A percentile compares a stretch with the other conserved stretches of the same genome.
Evolutionary conservation across 2,797 vertebrate species (phyloP).

Genomic region (Darevskia mixta): DNA sequence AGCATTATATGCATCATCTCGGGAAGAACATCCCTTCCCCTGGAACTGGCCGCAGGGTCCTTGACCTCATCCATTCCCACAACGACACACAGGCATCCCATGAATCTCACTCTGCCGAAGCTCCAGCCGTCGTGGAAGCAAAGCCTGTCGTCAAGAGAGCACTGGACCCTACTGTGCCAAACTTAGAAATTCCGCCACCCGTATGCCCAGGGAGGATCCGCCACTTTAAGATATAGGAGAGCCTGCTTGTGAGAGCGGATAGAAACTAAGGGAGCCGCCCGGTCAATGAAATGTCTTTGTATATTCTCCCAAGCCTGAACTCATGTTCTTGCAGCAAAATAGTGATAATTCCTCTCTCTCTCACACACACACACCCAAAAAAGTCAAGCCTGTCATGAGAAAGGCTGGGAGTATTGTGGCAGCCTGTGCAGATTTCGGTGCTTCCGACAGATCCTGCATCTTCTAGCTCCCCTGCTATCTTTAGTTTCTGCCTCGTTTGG

Average conservation of each 20-base stretch:
- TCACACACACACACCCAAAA: too few species aligned
- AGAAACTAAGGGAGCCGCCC: not conserved
- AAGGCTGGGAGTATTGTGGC: not conserved
- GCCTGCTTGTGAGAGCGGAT: not conserved
- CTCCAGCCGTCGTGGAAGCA: not conserved
- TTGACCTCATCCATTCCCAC: constrained; percentile 70
- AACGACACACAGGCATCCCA: constrained; percentile 53
- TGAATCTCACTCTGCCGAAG: constrained; percentile 79
- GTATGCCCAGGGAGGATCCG: constrained; percentile 77
- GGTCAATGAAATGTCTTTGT: not conserved
- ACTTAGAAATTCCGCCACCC: not conserved
- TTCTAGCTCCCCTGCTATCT: not conserved
- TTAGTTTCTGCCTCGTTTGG: not conserved
- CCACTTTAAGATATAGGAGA: constrained; percentile 61
- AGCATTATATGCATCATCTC: constrained; percentile 25
- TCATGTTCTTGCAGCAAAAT: constrained; percentile 8
- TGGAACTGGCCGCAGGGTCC: constrained; percentile 49
- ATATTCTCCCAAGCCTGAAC: not conserved
- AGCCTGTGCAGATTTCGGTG: not conserved
- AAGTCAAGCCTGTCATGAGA: not conserved
- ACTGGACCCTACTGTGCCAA: not conserved
- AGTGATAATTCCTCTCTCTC: too few species aligned
- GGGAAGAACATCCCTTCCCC: constrained; percentile 40
- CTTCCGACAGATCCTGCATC: not conserved
- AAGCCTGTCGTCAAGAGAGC: constrained; percentile 52